These are phyloP conservation scores for Calypte anna DNA, from an alignment of 2,113 vertebrate species.

Conservation along the genomic window DNA sequence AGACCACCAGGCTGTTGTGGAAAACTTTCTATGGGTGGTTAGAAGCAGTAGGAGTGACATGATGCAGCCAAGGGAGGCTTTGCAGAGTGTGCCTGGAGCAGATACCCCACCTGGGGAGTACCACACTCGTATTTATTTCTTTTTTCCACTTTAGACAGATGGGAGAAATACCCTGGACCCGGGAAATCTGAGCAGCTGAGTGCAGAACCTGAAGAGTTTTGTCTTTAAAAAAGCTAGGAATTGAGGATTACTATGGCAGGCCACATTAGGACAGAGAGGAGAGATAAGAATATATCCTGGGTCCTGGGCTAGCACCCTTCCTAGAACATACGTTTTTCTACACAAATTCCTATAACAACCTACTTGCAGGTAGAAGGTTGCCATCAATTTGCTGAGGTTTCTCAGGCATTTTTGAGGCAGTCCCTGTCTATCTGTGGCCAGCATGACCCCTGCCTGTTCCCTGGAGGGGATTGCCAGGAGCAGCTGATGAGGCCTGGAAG, in stretches of 20 bases:
- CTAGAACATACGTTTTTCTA: neutral
- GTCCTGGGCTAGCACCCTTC: neutral
- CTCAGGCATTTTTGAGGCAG: neutral
- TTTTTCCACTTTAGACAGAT: neutral
- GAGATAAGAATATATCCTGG: neutral
- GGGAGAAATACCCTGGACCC: neutral
- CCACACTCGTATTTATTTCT: neutral
- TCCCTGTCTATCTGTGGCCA: neutral
- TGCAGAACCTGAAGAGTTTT: neutral
- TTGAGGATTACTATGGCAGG: neutral
- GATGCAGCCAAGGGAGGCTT: neutral
- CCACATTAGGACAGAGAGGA: neutral
- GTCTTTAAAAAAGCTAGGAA: neutral
- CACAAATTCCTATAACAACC: neutral
- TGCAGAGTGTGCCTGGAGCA: neutral
- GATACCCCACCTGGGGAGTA: neutral
- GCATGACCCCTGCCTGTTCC: neutral
- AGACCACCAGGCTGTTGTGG: neutral
- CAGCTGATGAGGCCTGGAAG: neutral
- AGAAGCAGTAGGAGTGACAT: neutral
- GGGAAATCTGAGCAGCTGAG: fast-evolving
- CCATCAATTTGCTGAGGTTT: neutral
- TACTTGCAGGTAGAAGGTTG: neutral
- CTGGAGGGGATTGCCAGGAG: neutral
- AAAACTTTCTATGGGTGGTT: neutral